Evolutionary conservation across 2,888 invertebrate species (phyloP), one percentile per base, ranked within the genome.

Genomic region (Sarcophaga caerulescens): DNA sequence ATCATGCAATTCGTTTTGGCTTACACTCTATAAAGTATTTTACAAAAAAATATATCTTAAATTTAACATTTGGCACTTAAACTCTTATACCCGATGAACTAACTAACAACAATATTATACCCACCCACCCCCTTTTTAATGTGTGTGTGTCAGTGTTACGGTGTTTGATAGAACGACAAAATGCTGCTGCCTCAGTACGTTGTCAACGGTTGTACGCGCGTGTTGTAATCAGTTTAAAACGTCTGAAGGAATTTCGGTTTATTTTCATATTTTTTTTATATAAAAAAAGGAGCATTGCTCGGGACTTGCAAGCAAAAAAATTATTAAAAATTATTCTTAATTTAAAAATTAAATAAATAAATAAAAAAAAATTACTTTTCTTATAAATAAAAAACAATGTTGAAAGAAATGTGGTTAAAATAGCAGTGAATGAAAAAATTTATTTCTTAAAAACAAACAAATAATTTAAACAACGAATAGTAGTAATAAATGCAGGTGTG

Each of bases 141-240:
- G 35, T 47, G 12, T 52, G 14, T 4, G 8, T 80, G 35, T 14
- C 63, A 57, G 66, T 35, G 35, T 71, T 71, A 63, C 44, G 79
- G 83, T 73, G 71, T 76, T 66, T 82, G 66, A 63, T n/a, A 68
- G 21, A 80, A 77, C 68, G 68, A 68, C 35, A 78, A 78, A 86
- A 74, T 71, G 45, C 79, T 86, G 81, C 81, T 84, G 84, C 75
- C 86, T 86, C 86, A 86, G 86, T 86, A 81, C 84, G 86, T 86
- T 81, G 81, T 84, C 81, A 81, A 84, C 86, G 84, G 86, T 86
- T 86, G 86, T 78, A 86, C 86, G 86, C 81, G 86, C 86, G 86
- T 86, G 86, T 86, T 86, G 86, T 84, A 81, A 52, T 76, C 47
- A 74, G 17, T 71, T 84, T 79, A 60, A 85, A 82, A 81, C 80